Evolutionary conservation across 2,797 vertebrate genomes (phyloP), one percentile per base, ranked within the genome.

Genomic region (Poeciliopsis turneri): DNA sequence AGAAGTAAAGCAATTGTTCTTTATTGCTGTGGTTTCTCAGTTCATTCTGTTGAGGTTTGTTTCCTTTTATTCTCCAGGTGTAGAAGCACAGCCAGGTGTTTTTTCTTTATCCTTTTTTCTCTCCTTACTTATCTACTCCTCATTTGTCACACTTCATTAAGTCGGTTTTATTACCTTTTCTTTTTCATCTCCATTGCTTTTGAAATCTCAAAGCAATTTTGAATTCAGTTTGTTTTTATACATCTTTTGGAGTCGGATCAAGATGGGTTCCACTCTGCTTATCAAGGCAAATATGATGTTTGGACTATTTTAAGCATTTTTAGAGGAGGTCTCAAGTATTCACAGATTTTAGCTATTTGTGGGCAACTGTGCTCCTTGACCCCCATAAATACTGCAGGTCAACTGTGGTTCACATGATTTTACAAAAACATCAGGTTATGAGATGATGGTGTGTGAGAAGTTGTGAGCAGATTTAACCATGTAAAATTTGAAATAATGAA

Each of bases 11-110:
- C 53, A n/a, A 55, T 55, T 55, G 25, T 55, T 55, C 10, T 55
- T n/a, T n/a, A n/a, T n/a, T n/a, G 53, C 25, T 55, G 53, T 55
- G 53, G 53, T 55, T 55, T 55, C 25, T 55, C 10, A 12, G 53
- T 55, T 55, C 25, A n/a, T n/a, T 55, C 10, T 10, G n/a, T 55
- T 53, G 7, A 0, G 0, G 0, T 1, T 4, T 4, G 12, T n/a
- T 25, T 1, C 49, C 20, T n/a, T n/a, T n/a, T 51, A 51, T 51
- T 55, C 25, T 55, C 23, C 10, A 55, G 53, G 53, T 55, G 53
- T 4, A n/a, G 25, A 55, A 55, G 25, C 25, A 55, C 0, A 25
- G 11, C 25, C 9, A 55, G 4, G 53, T 12, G 25, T 11, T n/a
- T 10, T n/a, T 55, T 55, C 9, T 55, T 55, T 11, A 10, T 55